phyloP scores from a whole-genome alignment of 2,888 invertebrate species.

The Chloromyia formosa region DNA sequence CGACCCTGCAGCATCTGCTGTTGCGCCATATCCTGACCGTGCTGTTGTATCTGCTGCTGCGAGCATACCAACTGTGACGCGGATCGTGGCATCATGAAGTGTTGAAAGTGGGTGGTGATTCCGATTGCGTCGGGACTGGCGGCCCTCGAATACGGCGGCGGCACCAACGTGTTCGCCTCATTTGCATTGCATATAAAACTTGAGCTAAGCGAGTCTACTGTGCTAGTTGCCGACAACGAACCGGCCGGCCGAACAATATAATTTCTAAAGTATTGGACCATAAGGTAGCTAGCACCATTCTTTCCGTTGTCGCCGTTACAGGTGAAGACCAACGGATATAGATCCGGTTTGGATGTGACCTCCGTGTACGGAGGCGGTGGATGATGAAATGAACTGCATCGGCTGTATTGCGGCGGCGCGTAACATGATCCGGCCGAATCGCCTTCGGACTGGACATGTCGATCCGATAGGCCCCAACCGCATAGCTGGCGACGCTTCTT shows the following conservation, averaged over 20 bases:
- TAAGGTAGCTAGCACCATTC: conserved; percentile 78
- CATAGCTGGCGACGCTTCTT: conserved; percentile 65
- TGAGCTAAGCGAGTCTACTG: conserved; percentile 85
- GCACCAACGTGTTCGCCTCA: conserved; percentile 85
- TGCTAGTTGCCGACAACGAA: conserved; percentile 84
- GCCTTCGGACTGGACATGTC: conserved; percentile 72
- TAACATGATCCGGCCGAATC: conserved; percentile 84
- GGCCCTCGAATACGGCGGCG: conserved; percentile 84
- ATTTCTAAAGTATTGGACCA: conserved; percentile 86
- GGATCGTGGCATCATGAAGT: conserved; percentile 67
- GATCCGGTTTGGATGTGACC: conserved; percentile 86
- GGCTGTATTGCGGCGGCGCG: conserved; percentile 84
- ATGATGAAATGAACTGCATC: conserved; percentile 84
- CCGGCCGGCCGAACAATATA: conserved; percentile 79
- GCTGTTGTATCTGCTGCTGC: conserved; percentile 50
- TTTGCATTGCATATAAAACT: conserved; percentile 88
- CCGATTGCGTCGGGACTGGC: conserved; percentile 73
- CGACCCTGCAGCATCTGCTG: conserved; percentile 7
- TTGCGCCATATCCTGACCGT: neutral
- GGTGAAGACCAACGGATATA: conserved; percentile 85
- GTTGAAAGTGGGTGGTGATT: conserved; percentile 61
- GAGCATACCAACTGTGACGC: conserved; percentile 69
- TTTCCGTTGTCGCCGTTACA: conserved; percentile 77
- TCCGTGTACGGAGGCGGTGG: conserved; percentile 86
- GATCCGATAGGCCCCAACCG: conserved; percentile 67